Percentiles rank a stretch among this genome's conserved stretches.
Evolutionary conservation across 2,888 invertebrate genomes (phyloP).

Genomic region (Pollenia angustigena): DNA sequence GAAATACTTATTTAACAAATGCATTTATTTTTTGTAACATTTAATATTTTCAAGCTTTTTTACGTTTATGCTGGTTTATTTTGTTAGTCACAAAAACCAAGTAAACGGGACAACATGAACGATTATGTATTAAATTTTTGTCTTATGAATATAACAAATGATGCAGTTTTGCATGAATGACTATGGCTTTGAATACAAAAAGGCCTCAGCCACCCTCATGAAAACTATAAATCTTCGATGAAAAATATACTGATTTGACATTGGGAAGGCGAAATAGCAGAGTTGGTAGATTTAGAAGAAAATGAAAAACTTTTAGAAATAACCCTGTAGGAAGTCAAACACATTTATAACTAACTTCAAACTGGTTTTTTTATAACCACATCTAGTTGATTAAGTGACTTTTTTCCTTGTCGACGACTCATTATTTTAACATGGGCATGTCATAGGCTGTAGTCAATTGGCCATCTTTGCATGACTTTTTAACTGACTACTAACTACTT

Average conservation of each 20-base stretch:
- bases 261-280: background rate
- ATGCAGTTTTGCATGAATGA: conserved; percentile 52
- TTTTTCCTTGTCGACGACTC: no score
- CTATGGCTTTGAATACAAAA: conserved; percentile 12
- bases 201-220: background rate
- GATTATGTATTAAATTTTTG: conserved; percentile 48
- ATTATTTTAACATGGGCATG: no score
- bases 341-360: no score
- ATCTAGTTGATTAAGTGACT: no score
- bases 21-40: conserved; percentile 41
- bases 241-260: background rate
- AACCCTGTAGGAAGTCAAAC: no score
- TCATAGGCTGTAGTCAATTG: no score
- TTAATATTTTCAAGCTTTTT: background rate
- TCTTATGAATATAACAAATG: conserved; percentile 60
- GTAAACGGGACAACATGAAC: conserved; percentile 6
- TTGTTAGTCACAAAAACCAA: background rate
- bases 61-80: background rate
- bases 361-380: no score
- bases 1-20: no score
- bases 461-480: no score
- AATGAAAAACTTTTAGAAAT: background rate
- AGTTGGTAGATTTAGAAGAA: background rate
- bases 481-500: no score
- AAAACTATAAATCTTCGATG: background rate